These are phyloP conservation scores for Ornithoptera alexandrae DNA, from an alignment of 2,888 invertebrate species.

Conservation along the genomic window DNA sequence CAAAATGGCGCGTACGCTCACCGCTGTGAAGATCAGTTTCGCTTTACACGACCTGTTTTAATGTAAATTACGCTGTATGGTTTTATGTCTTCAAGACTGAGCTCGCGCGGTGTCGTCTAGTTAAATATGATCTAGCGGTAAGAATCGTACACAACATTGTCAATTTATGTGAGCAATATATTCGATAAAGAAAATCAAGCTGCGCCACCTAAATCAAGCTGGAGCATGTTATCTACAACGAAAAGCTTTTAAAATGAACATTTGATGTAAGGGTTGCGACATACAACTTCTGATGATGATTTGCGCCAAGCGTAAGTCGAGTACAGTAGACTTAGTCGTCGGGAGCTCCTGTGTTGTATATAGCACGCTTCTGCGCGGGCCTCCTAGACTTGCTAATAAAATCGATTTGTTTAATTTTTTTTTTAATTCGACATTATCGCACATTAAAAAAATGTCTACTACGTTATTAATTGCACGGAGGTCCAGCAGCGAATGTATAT, in stretches of 20 bases:
- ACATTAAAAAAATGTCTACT: neutral
- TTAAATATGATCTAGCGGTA: constrained; percentile 19
- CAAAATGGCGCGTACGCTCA: constrained; percentile 40
- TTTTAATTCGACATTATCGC: neutral
- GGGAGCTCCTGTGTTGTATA: constrained; percentile 50
- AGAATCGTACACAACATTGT: neutral
- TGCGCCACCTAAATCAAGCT: neutral
- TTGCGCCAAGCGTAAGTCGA: constrained; percentile 34
- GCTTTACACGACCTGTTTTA: constrained; percentile 30
- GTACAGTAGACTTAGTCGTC: constrained; percentile 29
- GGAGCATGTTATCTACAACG: neutral
- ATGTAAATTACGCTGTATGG: constrained; percentile 32
- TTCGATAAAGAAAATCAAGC: neutral
- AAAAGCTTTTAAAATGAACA: neutral
- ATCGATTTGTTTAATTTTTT: neutral
- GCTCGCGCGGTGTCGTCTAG: constrained; percentile 40
- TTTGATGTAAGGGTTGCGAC: neutral
- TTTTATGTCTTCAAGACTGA: constrained; percentile 52
- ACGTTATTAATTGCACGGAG: neutral
- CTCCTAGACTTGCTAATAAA: constrained; percentile 10
- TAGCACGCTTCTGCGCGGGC: constrained; percentile 43
- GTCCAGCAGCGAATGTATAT: constrained; percentile 58
- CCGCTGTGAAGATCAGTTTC: constrained; percentile 1
- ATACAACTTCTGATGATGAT: neutral
- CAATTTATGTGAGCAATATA: constrained; percentile 23